These are phyloP conservation scores for Calidris pygmaea DNA, from an alignment of 2,113 vertebrate species.

Conservation along the genomic window DNA sequence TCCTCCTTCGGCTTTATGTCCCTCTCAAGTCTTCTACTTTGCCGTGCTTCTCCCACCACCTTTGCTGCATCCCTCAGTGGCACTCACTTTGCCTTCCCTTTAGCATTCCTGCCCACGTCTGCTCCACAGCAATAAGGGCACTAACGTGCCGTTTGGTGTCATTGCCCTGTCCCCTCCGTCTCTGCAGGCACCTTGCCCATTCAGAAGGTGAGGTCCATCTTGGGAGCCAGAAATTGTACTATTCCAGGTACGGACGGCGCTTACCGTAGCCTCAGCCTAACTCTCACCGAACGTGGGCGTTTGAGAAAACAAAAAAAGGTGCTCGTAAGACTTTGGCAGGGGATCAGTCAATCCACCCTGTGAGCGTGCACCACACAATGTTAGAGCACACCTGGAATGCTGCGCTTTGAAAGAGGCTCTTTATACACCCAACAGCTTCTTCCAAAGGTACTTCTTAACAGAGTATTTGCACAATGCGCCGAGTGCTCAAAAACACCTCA, in stretches of 20 bases:
- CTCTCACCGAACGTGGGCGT: not conserved
- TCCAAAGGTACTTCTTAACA: not conserved
- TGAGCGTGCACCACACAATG: not conserved
- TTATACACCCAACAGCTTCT: not conserved
- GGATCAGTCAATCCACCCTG: not conserved
- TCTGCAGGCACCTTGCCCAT: not conserved
- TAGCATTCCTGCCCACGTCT: not conserved
- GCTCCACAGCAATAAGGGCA: not conserved
- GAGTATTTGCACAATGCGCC: not conserved
- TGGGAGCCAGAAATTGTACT: not conserved
- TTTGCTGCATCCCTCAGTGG: not conserved
- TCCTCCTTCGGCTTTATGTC: not conserved
- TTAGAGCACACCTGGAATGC: not conserved
- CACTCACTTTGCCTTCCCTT: not conserved
- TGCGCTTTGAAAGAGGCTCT: rapidly evolving
- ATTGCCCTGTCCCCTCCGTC: rapidly evolving
- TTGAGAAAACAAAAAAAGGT: not conserved
- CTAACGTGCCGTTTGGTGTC: not conserved
- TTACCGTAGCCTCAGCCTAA: not conserved
- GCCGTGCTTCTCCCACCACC: not conserved
- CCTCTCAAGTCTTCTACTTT: not conserved
- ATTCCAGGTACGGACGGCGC: rapidly evolving
- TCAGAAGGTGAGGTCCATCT: not conserved
- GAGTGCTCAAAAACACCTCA: not conserved
- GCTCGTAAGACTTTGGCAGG: not conserved